phyloP scores from a whole-genome alignment of 2,888 invertebrate species.

The Clunio marinus region DNA sequence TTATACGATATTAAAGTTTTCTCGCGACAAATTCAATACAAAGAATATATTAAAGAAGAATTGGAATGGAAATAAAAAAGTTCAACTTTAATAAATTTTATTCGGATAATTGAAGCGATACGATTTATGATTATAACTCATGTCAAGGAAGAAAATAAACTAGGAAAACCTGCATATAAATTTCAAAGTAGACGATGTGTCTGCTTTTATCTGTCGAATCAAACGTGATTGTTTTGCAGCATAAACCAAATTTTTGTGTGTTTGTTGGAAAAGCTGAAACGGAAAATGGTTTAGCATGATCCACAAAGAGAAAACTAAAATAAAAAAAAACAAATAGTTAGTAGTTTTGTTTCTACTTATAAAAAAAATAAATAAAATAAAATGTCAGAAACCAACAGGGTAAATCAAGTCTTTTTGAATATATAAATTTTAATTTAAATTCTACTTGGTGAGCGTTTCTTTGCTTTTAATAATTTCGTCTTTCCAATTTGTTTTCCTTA shows the following conservation, averaged over 20 bases:
- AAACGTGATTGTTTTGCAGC: background rate
- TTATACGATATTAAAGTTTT: background rate
- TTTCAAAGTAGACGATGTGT: background rate
- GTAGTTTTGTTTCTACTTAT: conserved; percentile 28
- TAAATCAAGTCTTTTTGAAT: conserved; percentile 19
- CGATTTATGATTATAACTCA: conserved; percentile 22
- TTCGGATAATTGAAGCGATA: conserved; percentile 24
- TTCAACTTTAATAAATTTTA: background rate
- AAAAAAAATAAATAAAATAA: conserved; percentile 14
- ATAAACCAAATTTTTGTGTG: conserved; percentile 12
- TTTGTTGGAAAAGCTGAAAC: background rate
- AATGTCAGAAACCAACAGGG: conserved; percentile 33
- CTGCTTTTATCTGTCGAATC: conserved; percentile 17
- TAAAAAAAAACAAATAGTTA: conserved; percentile 14
- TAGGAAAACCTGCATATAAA: no score
- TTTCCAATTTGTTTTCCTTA: background rate
- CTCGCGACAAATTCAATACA: background rate
- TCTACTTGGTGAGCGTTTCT: no score
- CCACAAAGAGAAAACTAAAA: background rate
- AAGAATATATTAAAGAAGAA: no score
- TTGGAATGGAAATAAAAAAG: no score
- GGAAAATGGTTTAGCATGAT: conserved; percentile 1
- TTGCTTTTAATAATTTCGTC: no score
- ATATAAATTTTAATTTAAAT: conserved; percentile 9
- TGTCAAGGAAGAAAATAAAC: background rate